These are phyloP conservation scores for Drosophila sturtevanti DNA, from an alignment of 1,140 invertebrate species.

Conservation along the genomic window DNA sequence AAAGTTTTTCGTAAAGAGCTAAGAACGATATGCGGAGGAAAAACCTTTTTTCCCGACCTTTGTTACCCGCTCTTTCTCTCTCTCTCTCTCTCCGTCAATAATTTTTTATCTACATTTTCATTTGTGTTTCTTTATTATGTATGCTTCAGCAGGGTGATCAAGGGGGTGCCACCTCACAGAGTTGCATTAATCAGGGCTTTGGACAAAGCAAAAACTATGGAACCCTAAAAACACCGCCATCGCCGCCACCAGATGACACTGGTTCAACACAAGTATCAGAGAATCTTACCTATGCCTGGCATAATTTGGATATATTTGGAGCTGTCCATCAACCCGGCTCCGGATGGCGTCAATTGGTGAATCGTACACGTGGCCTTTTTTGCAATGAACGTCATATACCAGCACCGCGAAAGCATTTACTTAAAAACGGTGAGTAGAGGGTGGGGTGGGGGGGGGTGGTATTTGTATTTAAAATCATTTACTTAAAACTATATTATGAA, in stretches of 20 bases:
- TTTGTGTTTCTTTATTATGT: neutral
- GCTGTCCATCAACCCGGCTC: conserved; percentile 73
- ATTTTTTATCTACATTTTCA: neutral
- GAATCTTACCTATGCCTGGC: conserved; percentile 88
- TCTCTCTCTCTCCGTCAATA: neutral
- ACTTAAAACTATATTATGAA: too few species aligned
- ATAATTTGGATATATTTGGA: conserved; percentile 87
- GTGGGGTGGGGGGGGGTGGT: too few species aligned
- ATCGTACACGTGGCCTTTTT: conserved; percentile 82
- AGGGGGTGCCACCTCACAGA: conserved; percentile 36
- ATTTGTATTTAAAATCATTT: too few species aligned
- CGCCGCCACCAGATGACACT: conserved; percentile 25
- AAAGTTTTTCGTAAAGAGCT: conserved; percentile 51
- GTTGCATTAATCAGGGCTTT: conserved; percentile 63
- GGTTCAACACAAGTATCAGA: conserved; percentile 67
- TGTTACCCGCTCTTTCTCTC: neutral
- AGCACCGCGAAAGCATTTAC: conserved; percentile 86
- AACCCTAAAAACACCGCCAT: conserved; percentile 41
- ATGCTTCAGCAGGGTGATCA: neutral
- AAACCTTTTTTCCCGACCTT: conserved; percentile 23
- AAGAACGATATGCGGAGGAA: neutral
- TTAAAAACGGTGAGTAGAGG: conserved; percentile 85
- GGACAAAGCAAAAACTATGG: conserved; percentile 74
- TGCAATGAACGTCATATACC: conserved; percentile 82
- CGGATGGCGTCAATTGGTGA: conserved; percentile 78